phyloP scores from a whole-genome alignment of 2,113 vertebrate genomes.

The Lophius piscatorius region DNA sequence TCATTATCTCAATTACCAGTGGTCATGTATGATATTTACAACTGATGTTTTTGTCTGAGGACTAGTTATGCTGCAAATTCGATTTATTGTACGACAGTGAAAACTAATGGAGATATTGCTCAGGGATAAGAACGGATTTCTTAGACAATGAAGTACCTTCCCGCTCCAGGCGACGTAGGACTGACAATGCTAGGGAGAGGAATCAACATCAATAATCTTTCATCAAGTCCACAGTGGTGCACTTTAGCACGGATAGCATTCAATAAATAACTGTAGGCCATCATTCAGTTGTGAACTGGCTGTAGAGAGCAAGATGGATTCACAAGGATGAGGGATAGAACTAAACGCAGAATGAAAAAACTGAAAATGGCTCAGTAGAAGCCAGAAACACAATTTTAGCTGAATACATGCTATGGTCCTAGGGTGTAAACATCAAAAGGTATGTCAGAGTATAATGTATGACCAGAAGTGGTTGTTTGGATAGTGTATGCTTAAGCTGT shows the following conservation, averaged over 20 bases:
- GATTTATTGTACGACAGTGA: slow-evolving; percentile 73
- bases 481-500: neutral
- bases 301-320: slow-evolving; percentile 32
- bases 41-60: slow-evolving; percentile 55
- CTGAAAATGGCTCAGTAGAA: neutral
- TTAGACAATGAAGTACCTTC: slow-evolving; percentile 80
- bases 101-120: slow-evolving; percentile 71
- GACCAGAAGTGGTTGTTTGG: neutral
- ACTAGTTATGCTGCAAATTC: slow-evolving; percentile 77
- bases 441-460: neutral
- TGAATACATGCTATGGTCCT: too few species aligned
- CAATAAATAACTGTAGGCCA: slow-evolving; percentile 80
- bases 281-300: slow-evolving; percentile 66
- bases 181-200: slow-evolving; percentile 66
- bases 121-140: slow-evolving; percentile 73
- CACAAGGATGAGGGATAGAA: slow-evolving; percentile 12
- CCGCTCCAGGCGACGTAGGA: slow-evolving; percentile 64
- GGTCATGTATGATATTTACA: slow-evolving; percentile 48
- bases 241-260: slow-evolving; percentile 71
- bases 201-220: slow-evolving; percentile 85
- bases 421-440: neutral
- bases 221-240: slow-evolving; percentile 74
- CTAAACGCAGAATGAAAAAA: neutral
- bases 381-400: neutral
- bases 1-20: slow-evolving; percentile 46